A percentile compares a stretch with the other conserved stretches of the same genome.
These are phyloP conservation scores for Herminia tarsipennalis DNA, from an alignment of 2,888 invertebrate genomes.

Conservation along the genomic window DNA sequence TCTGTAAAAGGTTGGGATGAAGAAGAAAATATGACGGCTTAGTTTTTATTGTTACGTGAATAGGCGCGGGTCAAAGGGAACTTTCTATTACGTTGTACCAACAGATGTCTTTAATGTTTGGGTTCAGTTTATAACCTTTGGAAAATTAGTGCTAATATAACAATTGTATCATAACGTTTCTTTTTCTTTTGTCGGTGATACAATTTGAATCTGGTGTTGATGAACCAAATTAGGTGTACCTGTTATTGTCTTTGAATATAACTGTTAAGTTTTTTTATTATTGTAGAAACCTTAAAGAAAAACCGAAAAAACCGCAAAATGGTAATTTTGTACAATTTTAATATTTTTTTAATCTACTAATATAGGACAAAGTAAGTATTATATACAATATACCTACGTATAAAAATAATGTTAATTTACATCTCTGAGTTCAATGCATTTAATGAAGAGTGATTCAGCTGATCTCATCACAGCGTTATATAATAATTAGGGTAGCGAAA, in stretches of 20 bases:
- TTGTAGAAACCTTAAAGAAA: too few relatives aligned
- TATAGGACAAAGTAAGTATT: too few relatives aligned
- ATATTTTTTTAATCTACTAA: too few relatives aligned
- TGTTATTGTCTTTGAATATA: too few relatives aligned
- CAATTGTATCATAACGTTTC: slow-evolving; percentile 6
- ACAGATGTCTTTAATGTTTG: slow-evolving; percentile 59
- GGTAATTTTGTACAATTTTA: too few relatives aligned
- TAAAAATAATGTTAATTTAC: too few relatives aligned
- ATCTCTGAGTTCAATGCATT: slow-evolving; percentile 18
- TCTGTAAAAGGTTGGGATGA: slow-evolving; percentile 50
- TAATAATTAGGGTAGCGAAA: slow-evolving; percentile 24
- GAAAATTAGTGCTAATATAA: slow-evolving; percentile 26
- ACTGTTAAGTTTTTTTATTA: too few relatives aligned
- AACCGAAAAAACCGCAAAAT: too few relatives aligned
- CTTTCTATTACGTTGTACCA: slow-evolving; percentile 55
- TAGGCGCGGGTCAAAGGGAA: slow-evolving; percentile 48
- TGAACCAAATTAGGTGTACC: neutral
- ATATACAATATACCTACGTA: too few relatives aligned
- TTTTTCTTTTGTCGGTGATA: neutral
- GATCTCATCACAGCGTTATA: slow-evolving; percentile 21
- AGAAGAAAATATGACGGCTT: slow-evolving; percentile 52
- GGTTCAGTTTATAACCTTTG: slow-evolving; percentile 51
- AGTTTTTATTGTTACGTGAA: slow-evolving; percentile 64
- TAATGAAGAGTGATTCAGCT: slow-evolving; percentile 26
- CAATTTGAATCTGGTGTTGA: too few relatives aligned